Base-by-base conservation (phyloP, 2,113 vertebrate species). In the Piaya cayana region DNA sequence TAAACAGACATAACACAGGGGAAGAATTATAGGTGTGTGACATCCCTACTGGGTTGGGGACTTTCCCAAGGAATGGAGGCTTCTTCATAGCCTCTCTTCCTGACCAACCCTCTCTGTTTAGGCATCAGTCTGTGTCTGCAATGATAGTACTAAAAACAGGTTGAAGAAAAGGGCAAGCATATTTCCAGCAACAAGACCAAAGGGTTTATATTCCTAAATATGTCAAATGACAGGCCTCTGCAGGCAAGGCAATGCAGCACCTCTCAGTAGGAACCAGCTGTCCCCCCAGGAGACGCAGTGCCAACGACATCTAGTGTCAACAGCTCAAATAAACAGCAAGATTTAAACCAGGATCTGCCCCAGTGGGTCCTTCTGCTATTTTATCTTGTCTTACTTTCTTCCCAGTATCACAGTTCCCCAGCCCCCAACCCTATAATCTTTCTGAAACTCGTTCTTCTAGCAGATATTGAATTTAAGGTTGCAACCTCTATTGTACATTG, bases 301-400 rank as follows among this genome's bases (percentile, higher is more conserved):
- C 36, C 85, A 58, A 59, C 50, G 88, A 93, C 93, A 95, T 49
- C 92, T 83, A 88, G 87, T 29, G 93, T n/a, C 56, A 32, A 58
- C 14, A 90, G 37, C 75, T 42, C 37, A 43, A 12, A 80, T n/a
- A 42, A 13, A 80, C 1, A 36, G 50, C 42, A 42, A 11, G 4
- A 25, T 53, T 13, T 82, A 6, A n/a, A 18, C 11, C 49, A 5
- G 14, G 14, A 21, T 70, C 45, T 43, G 74, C 39, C 39, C 27
- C 5, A 0, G 36, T 6, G 14, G 2, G 11, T 9, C 45, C 53
- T 59, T 22, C 59, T 25, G 29, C 34, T 8, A 0, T 9, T 21
- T 36, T 6, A 10, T 42, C 53, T 12, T 42, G 11, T 2, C 27
- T 15, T 32, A 6, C 25, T 86, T 62, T 42, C 27, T n/a, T 55